These are phyloP conservation scores for Cydia strobilella DNA, from an alignment of 1,140 invertebrate genomes.

Conservation along the genomic window DNA sequence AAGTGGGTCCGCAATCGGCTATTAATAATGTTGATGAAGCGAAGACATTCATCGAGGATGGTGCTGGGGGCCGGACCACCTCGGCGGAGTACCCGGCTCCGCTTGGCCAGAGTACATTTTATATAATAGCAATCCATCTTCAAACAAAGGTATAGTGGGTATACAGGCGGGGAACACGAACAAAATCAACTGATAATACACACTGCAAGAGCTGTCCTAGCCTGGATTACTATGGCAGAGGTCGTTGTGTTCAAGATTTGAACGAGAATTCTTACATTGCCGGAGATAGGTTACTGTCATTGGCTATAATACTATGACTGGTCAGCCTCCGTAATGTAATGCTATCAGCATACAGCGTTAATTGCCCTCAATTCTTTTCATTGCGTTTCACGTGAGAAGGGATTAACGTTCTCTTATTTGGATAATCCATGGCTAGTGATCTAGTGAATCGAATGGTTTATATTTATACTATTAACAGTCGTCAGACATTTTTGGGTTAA, in stretches of 20 bases:
- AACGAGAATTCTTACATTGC: neutral
- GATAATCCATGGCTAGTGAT: conserved; percentile 56
- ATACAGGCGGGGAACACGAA: too few species aligned
- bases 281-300: neutral
- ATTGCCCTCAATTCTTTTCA: conserved; percentile 59
- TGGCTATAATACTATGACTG: conserved; percentile 35
- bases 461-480: conserved; percentile 29
- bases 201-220: neutral
- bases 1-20: conserved; percentile 61
- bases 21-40: conserved; percentile 69
- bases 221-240: neutral
- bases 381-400: conserved; percentile 64
- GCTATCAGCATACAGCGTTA: conserved; percentile 55
- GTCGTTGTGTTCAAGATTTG: neutral
- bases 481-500: too few species aligned
- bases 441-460: conserved; percentile 42
- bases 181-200: neutral
- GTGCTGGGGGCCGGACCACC: conserved; percentile 57
- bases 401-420: conserved; percentile 66
- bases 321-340: conserved; percentile 43
- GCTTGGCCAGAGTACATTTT: neutral
- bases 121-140: conserved; percentile 1
- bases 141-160: conserved; percentile 36
- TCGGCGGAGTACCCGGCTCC: conserved; percentile 36
- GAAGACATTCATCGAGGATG: conserved; percentile 54